Conservation (phyloP, 2,113 vertebrate species). For the Cyprichromis sp. region DNA sequence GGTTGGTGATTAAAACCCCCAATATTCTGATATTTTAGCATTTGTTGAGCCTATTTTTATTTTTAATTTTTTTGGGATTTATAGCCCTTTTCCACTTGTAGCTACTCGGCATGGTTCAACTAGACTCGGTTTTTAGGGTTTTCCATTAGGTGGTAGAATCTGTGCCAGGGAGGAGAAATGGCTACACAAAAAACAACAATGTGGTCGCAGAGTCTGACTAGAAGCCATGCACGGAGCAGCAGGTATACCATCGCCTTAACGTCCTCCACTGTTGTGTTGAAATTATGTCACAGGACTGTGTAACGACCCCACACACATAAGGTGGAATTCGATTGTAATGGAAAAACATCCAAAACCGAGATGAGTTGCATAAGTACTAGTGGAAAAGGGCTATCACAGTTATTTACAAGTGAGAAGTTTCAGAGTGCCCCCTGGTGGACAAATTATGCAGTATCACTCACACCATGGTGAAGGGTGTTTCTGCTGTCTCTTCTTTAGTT, state of each 20-base stretch:
- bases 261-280: background rate
- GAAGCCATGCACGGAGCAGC: background rate
- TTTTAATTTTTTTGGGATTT: background rate
- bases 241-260: background rate
- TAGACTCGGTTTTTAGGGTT: background rate
- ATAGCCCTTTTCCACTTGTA: background rate
- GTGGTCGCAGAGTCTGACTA: background rate
- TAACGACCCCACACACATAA: background rate
- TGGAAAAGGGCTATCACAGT: background rate
- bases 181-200: background rate
- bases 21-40: background rate
- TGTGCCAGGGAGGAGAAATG: background rate
- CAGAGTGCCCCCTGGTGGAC: background rate
- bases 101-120: background rate
- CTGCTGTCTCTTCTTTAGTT: background rate
- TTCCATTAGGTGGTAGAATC: background rate
- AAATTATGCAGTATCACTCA: background rate
- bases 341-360: background rate
- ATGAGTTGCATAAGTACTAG: background rate
- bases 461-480: background rate
- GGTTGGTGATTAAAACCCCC: background rate
- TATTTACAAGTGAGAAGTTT: background rate
- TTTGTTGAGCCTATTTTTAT: background rate
- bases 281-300: background rate
- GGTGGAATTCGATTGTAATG: background rate